phyloP scores from a whole-genome alignment of 2,888 invertebrate genomes.

The Aleiodes testaceus region DNA sequence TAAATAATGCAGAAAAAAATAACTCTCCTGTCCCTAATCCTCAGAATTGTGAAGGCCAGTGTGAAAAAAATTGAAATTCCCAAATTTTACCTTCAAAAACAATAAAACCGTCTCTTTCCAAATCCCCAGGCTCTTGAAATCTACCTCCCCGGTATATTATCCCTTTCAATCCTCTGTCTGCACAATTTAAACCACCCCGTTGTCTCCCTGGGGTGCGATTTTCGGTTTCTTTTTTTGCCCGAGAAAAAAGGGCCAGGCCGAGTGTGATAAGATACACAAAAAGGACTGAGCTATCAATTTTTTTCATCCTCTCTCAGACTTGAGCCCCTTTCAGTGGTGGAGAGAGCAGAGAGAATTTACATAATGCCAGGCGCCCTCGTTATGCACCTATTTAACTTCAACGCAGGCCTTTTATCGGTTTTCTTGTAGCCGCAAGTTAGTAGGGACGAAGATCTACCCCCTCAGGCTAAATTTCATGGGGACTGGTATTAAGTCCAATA shows the following conservation, averaged over 20 bases:
- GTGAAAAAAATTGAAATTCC: neutral
- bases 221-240: conserved; percentile 29
- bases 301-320: neutral
- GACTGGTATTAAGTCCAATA: neutral
- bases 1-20: too few relatives aligned
- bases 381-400: conserved; percentile 67
- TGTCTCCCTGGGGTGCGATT: conserved; percentile 46
- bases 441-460: neutral
- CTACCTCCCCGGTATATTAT: conserved; percentile 13
- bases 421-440: conserved; percentile 8
- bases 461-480: conserved; percentile 8
- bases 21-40: too few relatives aligned
- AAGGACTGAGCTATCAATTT: conserved; percentile 12
- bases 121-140: neutral
- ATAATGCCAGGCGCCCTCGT: conserved; percentile 68
- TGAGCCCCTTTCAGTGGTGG: conserved; percentile 43
- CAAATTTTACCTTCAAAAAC: neutral
- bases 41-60: neutral
- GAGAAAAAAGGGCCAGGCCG: conserved; percentile 41
- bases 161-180: conserved; percentile 24
- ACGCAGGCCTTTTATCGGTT: conserved; percentile 46
- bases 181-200: conserved; percentile 14
- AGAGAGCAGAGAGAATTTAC: conserved; percentile 64
- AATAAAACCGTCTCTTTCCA: neutral
- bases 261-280: conserved; percentile 27